phyloP scores from a whole-genome alignment of 2,797 vertebrate species.

The Rhyacichthys aspro region DNA sequence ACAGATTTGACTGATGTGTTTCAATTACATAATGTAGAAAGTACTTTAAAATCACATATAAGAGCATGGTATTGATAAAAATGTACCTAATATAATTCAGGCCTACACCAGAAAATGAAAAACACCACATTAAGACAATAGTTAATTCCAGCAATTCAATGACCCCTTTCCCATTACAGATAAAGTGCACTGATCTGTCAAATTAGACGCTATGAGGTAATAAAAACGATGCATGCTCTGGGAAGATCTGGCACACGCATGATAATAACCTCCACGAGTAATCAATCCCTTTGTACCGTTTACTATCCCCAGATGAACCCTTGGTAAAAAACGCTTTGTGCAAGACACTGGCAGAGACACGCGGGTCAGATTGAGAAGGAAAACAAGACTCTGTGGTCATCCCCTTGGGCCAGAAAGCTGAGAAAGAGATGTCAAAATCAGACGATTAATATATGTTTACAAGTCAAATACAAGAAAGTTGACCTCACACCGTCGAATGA shows the following conservation, averaged over 20 bases:
- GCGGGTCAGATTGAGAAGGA: conserved; percentile 26
- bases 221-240: conserved; percentile 17
- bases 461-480: conserved; percentile 30
- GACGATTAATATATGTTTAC: conserved; percentile 17
- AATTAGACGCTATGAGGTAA: conserved; percentile 28
- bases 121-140: neutral
- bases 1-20: no score
- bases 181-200: conserved; percentile 28
- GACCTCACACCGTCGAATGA: neutral
- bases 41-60: no score
- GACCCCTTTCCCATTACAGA: conserved; percentile 15
- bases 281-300: conserved; percentile 42
- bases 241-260: conserved; percentile 37
- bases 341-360: conserved; percentile 38
- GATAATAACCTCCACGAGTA: conserved; percentile 40
- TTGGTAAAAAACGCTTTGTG: conserved; percentile 24
- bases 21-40: no score
- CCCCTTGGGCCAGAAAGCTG: conserved; percentile 9
- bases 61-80: no score
- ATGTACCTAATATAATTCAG: no score
- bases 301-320: conserved; percentile 28
- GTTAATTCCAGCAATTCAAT: conserved; percentile 25
- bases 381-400: conserved; percentile 30
- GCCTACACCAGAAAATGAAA: no score
- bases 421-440: conserved; percentile 24